Percentiles rank a stretch among this genome's conserved stretches.
Evolutionary conservation across 2,113 vertebrate species (phyloP).

Genomic region (Maccullochella peelii): DNA sequence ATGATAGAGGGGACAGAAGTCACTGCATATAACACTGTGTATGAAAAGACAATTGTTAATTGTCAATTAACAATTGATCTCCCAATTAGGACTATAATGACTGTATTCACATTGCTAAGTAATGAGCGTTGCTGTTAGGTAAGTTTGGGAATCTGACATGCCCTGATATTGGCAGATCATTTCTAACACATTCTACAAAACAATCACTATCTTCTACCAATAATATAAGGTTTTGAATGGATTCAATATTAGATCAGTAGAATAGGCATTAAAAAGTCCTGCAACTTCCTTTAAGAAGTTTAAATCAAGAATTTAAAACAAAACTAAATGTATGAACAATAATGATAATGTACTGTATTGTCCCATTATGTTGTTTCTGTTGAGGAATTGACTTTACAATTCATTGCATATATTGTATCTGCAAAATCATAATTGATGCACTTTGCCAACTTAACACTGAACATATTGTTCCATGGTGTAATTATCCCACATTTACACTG

Average conservation of each 20-base stretch:
- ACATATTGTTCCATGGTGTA: slow-evolving; percentile 1
- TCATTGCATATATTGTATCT: slow-evolving; percentile 16
- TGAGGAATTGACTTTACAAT: slow-evolving; percentile 8
- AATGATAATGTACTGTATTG: slow-evolving; percentile 11
- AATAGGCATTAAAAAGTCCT: neutral
- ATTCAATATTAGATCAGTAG: neutral
- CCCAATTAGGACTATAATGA: neutral
- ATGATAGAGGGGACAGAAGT: neutral
- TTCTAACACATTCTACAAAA: slow-evolving; percentile 4
- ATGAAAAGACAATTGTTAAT: neutral
- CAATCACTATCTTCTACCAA: neutral
- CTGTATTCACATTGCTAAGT: neutral
- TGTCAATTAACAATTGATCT: slow-evolving; percentile 21
- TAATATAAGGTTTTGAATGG: neutral
- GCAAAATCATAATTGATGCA: slow-evolving; percentile 5
- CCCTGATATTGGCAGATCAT: neutral
- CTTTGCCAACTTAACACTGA: slow-evolving; percentile 33
- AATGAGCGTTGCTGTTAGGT: neutral
- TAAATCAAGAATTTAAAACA: neutral
- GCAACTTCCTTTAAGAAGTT: neutral
- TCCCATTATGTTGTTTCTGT: neutral
- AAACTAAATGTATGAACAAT: neutral
- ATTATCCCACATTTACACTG: neutral
- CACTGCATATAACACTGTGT: neutral
- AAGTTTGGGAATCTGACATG: neutral